Base-by-base conservation (phyloP, 2,113 vertebrate genomes). In the Oostethus manadensis region DNA sequence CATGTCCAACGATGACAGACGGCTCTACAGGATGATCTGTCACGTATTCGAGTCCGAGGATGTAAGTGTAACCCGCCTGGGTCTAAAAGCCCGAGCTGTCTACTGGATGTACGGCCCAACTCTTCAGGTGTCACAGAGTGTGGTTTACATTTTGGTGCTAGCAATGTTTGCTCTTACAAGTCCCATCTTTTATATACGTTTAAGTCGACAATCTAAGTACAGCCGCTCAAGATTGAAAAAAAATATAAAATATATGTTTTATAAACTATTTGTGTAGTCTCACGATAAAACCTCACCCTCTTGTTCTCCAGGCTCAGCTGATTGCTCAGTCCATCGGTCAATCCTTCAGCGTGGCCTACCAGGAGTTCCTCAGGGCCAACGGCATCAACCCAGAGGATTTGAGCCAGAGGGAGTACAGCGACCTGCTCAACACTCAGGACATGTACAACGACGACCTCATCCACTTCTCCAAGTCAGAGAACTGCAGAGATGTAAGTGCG, bases 361-460 rank as follows among this genome's bases (percentile, higher is more conserved):
- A 99, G 89, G 95, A 99, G 79, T 99, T 99, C 79, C 89, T 99
- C 74, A 87, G 94, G 47, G 94, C 95, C 78, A 99, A 98, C 0
- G 96, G 96, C 68, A 99, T 99, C 77, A 94, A 98, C 81, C 96
- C 96, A 0, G 94, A 98, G 82, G 96, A 98, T 40, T 90, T 99
- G 71, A 99, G 96, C 86, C 96, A 98, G 89, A 90, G 95, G 73
- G 96, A 99, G 73, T 99, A 99, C 56, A 99, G 94, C 1, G 95
- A 99, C 86, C 89, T 99, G 79, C 96, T 99, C 78, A 98, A 94
- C 84, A 99, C 95, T 83, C 96, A 99, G 83, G 96, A 99, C 88
- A 99, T 99, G 96, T 99, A 98, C 91, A 99, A 99, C 21, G 96
- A 99, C 3, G 96, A 99, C 87, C 90, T 99, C 88, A 95, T 98